Evolutionary conservation across 2,797 vertebrate genomes (phyloP), one percentile per base, ranked within the genome.

Genomic region (Pteropus rufus): DNA sequence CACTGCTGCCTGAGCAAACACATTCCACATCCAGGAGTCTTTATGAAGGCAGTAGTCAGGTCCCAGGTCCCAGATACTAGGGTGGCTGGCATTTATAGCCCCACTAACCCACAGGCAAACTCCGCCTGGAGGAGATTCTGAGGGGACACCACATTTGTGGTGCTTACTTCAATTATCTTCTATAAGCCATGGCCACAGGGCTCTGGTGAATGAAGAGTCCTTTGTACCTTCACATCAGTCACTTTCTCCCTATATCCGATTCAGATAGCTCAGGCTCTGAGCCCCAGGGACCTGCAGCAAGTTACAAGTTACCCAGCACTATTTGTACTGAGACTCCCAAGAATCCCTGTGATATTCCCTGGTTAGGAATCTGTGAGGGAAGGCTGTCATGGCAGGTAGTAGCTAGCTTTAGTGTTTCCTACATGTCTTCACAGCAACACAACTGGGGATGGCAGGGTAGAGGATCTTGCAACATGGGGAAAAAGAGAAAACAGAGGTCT

Each of bases 151-250:
- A 1, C n/a, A 6, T 39, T 6, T 36, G 14, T 79, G 23, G 24
- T 49, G 18, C 5, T 10, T 60, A n/a, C 62, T 85, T 15, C 85
- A 90, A 56, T 39, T 67, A 3, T 60, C 29, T 94, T 31, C 82
- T 52, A 60, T 39, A 16, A 56, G n/a, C 23, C n/a, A 87, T 94
- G 83, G 91, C 26, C 89, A 95, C 79, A 34, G 84, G 54, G 70
- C 62, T 91, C 49, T 36, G 31, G 29, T 21, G n/a, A 87, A 39
- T 11, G 18, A 21, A 64, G 29, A 65, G 19, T 39, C 26, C 24
- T 39, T 67, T 0, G 0, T 64, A 10, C 58, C 72, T 82, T 58
- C 41, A 69, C 1, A 7, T 81, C 64, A 46, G 19, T 36, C 56
- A 49, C 52, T 24, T 26, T 10, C 7, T 6, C n/a, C 77, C 31